Percentiles rank a stretch among this genome's conserved stretches.
phyloP scores from a whole-genome alignment of 2,888 invertebrate genomes.

The Troilus luridus region DNA sequence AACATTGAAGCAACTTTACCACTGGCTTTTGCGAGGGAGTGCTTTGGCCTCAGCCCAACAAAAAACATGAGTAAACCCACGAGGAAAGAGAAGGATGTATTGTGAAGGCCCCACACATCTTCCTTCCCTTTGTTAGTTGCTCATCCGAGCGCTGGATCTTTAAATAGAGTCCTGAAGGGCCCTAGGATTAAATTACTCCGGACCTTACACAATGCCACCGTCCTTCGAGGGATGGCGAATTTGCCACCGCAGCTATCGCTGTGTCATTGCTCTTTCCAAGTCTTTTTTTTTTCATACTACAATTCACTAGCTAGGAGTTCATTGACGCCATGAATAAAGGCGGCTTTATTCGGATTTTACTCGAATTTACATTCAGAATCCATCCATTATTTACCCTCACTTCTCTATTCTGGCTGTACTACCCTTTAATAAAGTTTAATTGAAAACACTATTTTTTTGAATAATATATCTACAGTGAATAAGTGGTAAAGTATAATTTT shows the following conservation, averaged over 20 bases:
- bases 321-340: neutral
- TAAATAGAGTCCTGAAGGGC: neutral
- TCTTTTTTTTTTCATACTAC: neutral
- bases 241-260: neutral
- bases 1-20: conserved; percentile 10
- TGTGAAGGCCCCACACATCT: neutral
- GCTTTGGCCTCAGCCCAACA: neutral
- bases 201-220: neutral
- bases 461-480: too few species aligned
- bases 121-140: neutral
- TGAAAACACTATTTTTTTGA: too few species aligned
- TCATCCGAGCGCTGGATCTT: neutral
- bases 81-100: neutral
- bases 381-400: too few species aligned
- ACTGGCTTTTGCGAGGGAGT: neutral
- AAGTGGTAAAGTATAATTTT: too few species aligned
- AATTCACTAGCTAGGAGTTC: neutral
- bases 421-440: too few species aligned
- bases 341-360: too few species aligned
- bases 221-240: neutral
- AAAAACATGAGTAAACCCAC: neutral
- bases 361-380: too few species aligned
- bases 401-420: too few species aligned
- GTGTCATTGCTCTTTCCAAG: neutral
- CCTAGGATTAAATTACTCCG: neutral